Evolutionary conservation across 2,888 invertebrate species (phyloP).

Genomic region (Petrolisthes manimaculis): DNA sequence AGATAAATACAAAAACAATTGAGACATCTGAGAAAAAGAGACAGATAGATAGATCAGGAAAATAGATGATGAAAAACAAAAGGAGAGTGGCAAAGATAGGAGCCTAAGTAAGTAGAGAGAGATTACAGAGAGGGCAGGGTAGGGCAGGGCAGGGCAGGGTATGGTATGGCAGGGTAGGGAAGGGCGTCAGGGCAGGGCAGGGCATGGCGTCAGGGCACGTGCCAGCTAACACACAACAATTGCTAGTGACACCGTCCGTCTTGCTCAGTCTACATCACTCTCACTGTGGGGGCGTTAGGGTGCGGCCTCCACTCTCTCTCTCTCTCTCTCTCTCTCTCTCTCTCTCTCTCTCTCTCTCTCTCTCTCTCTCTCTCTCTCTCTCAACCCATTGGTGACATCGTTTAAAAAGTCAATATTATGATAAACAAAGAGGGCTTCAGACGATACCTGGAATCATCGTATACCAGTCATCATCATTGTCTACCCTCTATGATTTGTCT

Average conservation of each 20-base stretch:
- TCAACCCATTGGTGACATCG: too few species aligned
- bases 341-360: not conserved
- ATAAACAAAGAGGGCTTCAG: too few species aligned
- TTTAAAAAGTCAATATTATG: too few species aligned
- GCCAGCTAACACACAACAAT: conserved; percentile 39
- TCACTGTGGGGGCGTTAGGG: conserved; percentile 27
- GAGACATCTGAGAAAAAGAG: not conserved
- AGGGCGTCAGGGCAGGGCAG: conserved; percentile 16
- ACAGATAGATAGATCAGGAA: not conserved
- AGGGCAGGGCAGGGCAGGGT: not conserved
- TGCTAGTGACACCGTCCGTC: conserved; percentile 48
- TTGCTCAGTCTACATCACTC: conserved; percentile 21
- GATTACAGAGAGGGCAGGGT: conserved; percentile 1
- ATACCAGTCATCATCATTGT: too few species aligned
- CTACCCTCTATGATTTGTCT: not conserved
- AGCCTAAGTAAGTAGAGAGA: not conserved
- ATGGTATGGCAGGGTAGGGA: not conserved
- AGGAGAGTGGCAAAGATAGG: not conserved
- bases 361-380: not conserved
- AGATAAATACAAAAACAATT: too few species aligned
- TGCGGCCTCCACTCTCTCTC: not conserved
- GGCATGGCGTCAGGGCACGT: conserved; percentile 28
- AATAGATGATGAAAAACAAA: not conserved
- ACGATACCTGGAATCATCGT: too few species aligned
- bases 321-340: too few species aligned